Base-by-base conservation (phyloP, 2,797 vertebrate species). In the Lepus oiostolus region DNA sequence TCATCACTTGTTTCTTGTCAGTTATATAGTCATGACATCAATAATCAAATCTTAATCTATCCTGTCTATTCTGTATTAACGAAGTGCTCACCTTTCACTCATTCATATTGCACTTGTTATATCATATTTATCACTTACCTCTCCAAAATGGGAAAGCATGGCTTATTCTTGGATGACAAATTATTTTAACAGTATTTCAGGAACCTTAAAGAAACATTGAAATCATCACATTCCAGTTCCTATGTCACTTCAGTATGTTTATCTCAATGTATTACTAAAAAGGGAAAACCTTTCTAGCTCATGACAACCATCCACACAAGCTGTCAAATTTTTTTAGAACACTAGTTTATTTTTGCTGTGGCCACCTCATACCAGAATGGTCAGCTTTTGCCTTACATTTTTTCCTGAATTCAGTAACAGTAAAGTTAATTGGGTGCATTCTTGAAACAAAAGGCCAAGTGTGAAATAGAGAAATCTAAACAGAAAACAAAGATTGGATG, bases 321-420 rank as follows among this genome's bases (percentile, higher is more conserved):
- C 83, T 83, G 83, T 0, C 93, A 95, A 84, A 82, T 76, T 70
- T 84, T 95, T 77, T 90, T 94, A 86, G 97, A 96, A 82, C 60
- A 63, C 96, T 60, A 17, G 47, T 42, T 38, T 83, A 90, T 96
- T 81, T 85, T 85, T 22, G 0, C 35, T 89, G 2, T 71, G 80
- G 67, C 4, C 0, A 95, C 76, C 80, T 94, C 89, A 94, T 71
- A 85, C 42, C 75, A 96, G 77, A 68, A 80, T 2, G 93, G 58
- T 14, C 42, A 14, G 52, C 26, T 42, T 96, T 97, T 90, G 85
- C 26, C 67, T 86, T 86, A 81, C 80, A 82, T 97, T 96, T 95
- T 80, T 77, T 50, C 19, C 70, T 52, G 88, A 86, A 82, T 76
- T 92, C 94, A 95, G 82, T 88, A 92, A 38, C 85, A 32, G 47